These are phyloP conservation scores for Ferdinandea cuprea DNA, from an alignment of 2,888 invertebrate species.

Conservation along the genomic window DNA sequence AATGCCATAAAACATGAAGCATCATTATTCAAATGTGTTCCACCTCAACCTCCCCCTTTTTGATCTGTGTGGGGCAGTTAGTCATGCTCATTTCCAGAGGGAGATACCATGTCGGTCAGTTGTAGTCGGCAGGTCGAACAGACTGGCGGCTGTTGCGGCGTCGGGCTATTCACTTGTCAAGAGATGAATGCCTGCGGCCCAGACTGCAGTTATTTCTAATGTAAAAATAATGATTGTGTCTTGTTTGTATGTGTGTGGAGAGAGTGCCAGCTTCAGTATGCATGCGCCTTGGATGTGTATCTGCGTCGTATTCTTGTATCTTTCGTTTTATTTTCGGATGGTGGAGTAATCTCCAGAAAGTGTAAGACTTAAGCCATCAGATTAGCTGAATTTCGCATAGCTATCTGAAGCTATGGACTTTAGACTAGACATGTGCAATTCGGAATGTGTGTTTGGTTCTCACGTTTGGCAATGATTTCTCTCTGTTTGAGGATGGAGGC, in stretches of 20 bases:
- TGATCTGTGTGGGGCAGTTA: slow-evolving; percentile 52
- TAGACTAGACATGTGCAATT: slow-evolving; percentile 40
- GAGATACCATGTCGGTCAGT: slow-evolving; percentile 48
- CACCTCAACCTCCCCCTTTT: slow-evolving; percentile 54
- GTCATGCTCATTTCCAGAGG: slow-evolving; percentile 2
- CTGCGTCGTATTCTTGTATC: not conserved
- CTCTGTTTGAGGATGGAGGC: slow-evolving; percentile 33
- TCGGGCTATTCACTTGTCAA: slow-evolving; percentile 63
- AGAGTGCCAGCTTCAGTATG: slow-evolving; percentile 29
- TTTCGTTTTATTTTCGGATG: slow-evolving; percentile 32
- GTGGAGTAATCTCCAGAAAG: slow-evolving; percentile 58
- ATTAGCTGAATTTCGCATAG: slow-evolving; percentile 58
- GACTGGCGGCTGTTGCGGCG: slow-evolving; percentile 41
- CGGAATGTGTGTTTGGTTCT: slow-evolving; percentile 28
- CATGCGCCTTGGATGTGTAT: slow-evolving; percentile 23
- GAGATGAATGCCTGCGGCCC: slow-evolving; percentile 68
- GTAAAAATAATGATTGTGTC: slow-evolving; percentile 73
- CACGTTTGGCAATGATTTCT: slow-evolving; percentile 47
- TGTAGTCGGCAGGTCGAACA: slow-evolving; percentile 17
- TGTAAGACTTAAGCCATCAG: slow-evolving; percentile 52
- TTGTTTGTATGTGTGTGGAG: no score
- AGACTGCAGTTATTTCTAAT: slow-evolving; percentile 70
- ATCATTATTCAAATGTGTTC: slow-evolving; percentile 73
- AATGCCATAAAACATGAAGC: slow-evolving; percentile 64
- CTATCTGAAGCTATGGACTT: slow-evolving; percentile 36